Percentiles rank a stretch among this genome's conserved stretches.
Evolutionary conservation across 2,797 vertebrate genomes (phyloP).

Genomic region (Pangasius larnaudii): DNA sequence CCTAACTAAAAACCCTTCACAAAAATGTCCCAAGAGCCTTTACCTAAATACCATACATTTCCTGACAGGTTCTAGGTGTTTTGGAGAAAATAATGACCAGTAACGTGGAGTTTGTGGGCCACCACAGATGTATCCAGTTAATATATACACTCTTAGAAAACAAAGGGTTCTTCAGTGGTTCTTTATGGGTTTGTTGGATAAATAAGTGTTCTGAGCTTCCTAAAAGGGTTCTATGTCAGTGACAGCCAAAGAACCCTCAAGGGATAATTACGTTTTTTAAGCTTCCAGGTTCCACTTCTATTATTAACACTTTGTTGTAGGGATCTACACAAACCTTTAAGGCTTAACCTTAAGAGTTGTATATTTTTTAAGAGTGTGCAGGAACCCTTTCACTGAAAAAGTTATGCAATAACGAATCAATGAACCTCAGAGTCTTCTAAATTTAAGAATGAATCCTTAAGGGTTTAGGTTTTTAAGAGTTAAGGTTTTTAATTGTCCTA

Average conservation of each 20-base stretch:
- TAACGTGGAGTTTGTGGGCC: not conserved
- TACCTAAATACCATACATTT: not conserved
- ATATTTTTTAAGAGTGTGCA: not conserved
- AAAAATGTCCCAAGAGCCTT: not conserved
- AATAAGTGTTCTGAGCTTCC: not conserved
- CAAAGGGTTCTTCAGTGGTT: not conserved
- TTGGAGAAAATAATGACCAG: not conserved
- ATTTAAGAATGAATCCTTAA: not conserved
- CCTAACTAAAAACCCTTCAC: not conserved
- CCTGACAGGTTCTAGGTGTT: not conserved
- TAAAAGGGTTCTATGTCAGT: not conserved
- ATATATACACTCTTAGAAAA: not conserved
- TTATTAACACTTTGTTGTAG: not conserved
- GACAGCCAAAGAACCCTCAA: not conserved
- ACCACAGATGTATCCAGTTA: not conserved
- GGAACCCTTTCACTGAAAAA: not conserved
- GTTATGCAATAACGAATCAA: not conserved
- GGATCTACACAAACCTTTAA: not conserved
- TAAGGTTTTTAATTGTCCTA: not conserved
- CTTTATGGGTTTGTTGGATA: not conserved
- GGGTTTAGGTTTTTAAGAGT: not conserved
- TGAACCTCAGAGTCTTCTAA: not conserved
- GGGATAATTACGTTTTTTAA: not conserved
- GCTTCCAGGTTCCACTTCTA: not conserved
- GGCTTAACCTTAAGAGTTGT: not conserved